These are phyloP conservation scores for Drosophila pallidifrons DNA, from an alignment of 1,140 invertebrate species.

Conservation along the genomic window DNA sequence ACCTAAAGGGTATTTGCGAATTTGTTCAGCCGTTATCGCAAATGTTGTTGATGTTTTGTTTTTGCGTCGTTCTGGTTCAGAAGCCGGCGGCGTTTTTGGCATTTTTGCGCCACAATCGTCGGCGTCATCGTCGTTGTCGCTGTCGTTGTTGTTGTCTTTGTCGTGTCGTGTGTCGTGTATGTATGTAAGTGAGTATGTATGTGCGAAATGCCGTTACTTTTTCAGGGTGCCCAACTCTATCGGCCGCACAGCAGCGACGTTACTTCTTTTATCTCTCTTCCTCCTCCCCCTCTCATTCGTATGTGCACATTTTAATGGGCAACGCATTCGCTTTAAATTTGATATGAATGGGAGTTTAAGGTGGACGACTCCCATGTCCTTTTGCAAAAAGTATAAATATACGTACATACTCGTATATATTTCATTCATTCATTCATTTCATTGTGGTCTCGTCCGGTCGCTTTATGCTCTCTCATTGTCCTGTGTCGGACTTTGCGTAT, in stretches of 20 bases:
- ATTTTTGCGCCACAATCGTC: slow-evolving; percentile 53
- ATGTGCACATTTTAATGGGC: slow-evolving; percentile 33
- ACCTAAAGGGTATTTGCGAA: slow-evolving; percentile 20
- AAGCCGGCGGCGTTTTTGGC: slow-evolving; percentile 57
- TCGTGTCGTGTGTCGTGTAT: slow-evolving; percentile 1
- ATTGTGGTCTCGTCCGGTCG: slow-evolving; percentile 66
- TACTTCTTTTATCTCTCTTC: not conserved
- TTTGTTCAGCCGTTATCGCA: not conserved
- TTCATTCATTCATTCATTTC: slow-evolving; percentile 63
- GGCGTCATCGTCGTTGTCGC: not conserved
- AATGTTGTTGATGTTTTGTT: slow-evolving; percentile 24
- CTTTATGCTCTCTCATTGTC: slow-evolving; percentile 32
- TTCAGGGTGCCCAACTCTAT: slow-evolving; percentile 35
- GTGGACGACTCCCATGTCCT: not conserved
- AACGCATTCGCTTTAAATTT: slow-evolving; percentile 17
- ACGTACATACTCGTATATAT: slow-evolving; percentile 40
- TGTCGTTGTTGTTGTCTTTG: too few relatives aligned
- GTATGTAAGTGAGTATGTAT: not conserved
- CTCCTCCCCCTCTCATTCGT: not conserved
- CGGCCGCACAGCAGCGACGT: not conserved
- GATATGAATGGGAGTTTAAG: slow-evolving; percentile 5
- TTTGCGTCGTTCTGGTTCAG: slow-evolving; percentile 20
- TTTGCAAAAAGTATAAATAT: slow-evolving; percentile 5
- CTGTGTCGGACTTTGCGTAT: slow-evolving; percentile 64
- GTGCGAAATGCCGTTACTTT: slow-evolving; percentile 61